A percentile compares a stretch with the other conserved stretches of the same genome.
These are phyloP conservation scores for Microctonus aethiopoides DNA, from an alignment of 2,888 invertebrate genomes.

Conservation along the genomic window DNA sequence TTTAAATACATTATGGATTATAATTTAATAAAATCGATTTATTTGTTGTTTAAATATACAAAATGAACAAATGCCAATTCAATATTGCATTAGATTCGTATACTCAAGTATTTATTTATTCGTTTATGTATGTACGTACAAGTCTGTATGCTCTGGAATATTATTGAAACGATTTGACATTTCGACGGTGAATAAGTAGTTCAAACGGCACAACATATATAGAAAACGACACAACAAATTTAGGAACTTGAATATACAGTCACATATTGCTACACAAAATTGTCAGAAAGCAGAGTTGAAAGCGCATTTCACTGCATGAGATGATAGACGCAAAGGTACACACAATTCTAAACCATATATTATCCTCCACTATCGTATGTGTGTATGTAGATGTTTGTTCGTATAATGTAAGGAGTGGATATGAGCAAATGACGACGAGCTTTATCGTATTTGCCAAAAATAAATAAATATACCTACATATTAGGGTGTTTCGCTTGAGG, in stretches of 20 bases:
- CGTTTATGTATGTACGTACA: no score
- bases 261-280: background rate
- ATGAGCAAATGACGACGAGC: constrained; percentile 39
- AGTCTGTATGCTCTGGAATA: constrained; percentile 11
- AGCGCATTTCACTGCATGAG: background rate
- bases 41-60: no score
- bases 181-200: constrained; percentile 40
- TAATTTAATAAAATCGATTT: no score
- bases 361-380: no score
- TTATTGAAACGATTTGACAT: constrained; percentile 43
- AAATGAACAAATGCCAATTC: background rate
- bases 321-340: constrained; percentile 18
- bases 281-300: background rate
- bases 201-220: constrained; percentile 38
- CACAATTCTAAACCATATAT: constrained; percentile 3
- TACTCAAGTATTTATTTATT: background rate
- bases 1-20: no score
- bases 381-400: background rate
- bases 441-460: constrained; percentile 47
- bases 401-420: constrained; percentile 23
- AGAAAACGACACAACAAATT: no score
- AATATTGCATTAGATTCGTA: background rate
- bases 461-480: constrained; percentile 33
- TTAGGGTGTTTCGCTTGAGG: no score
- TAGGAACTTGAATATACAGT: background rate